These are phyloP conservation scores for Cyprinella venusta DNA, from an alignment of 2,797 vertebrate species.

Conservation along the genomic window DNA sequence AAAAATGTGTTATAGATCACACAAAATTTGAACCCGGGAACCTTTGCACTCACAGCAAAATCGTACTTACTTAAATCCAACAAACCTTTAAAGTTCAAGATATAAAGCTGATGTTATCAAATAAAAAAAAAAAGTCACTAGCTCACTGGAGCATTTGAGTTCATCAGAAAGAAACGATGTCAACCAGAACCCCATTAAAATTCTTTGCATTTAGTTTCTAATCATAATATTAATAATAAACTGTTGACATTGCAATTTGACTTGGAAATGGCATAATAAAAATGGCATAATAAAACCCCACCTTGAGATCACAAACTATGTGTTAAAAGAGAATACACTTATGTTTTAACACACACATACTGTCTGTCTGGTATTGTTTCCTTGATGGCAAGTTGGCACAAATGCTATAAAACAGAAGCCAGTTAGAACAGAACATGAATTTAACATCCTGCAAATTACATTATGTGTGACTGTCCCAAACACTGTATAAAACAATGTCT, in stretches of 20 bases:
- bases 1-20: background rate
- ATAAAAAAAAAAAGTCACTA: background rate
- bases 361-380: conserved; percentile 2
- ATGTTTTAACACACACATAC: background rate
- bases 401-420: background rate
- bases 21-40: background rate
- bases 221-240: background rate
- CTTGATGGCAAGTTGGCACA: background rate
- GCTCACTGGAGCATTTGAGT: background rate
- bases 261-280: background rate
- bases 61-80: background rate
- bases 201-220: background rate
- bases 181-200: background rate
- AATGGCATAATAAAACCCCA: background rate
- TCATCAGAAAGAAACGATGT: conserved; percentile 7
- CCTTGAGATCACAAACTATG: background rate
- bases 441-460: background rate
- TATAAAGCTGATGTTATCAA: background rate
- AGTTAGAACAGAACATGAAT: background rate
- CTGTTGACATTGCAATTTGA: background rate
- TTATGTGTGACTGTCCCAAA: background rate
- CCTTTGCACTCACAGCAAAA: background rate
- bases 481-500: background rate
- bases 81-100: background rate
- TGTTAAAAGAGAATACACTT: background rate